These are phyloP conservation scores for Pollachius pollachius DNA, from an alignment of 2,113 vertebrate genomes.

Conservation along the genomic window DNA sequence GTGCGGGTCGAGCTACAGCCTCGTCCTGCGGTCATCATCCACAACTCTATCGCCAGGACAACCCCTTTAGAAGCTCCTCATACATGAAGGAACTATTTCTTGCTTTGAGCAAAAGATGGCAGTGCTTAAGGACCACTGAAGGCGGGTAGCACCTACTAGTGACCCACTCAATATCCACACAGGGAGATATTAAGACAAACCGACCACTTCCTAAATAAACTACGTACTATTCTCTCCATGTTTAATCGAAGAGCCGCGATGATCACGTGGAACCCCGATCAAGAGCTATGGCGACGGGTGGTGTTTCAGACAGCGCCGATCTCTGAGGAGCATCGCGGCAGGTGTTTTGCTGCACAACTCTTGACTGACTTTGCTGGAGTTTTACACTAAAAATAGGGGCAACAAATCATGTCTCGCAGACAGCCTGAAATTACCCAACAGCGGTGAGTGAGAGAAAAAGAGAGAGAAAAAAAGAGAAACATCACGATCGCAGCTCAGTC, in stretches of 20 bases:
- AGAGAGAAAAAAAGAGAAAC: conserved; percentile 32
- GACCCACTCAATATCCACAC: too few relatives aligned
- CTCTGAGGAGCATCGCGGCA: conserved; percentile 64
- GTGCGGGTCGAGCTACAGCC: too few relatives aligned
- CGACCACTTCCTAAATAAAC: conserved; percentile 41
- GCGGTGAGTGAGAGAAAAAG: conserved; percentile 53
- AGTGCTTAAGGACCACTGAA: too few relatives aligned
- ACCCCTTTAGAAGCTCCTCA: too few relatives aligned
- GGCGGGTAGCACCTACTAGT: neutral
- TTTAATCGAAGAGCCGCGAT: conserved; percentile 39
- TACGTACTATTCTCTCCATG: conserved; percentile 21
- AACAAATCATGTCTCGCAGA: conserved; percentile 68
- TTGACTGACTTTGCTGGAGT: conserved; percentile 67
- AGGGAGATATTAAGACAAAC: neutral
- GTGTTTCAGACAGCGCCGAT: conserved; percentile 49
- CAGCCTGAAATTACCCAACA: conserved; percentile 71
- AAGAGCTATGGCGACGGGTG: neutral
- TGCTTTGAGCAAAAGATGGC: too few relatives aligned
- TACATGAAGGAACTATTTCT: too few relatives aligned
- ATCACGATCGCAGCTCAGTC: conserved; percentile 67
- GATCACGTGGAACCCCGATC: conserved; percentile 42
- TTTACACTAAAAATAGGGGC: conserved; percentile 74
- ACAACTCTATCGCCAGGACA: too few relatives aligned
- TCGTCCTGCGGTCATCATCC: too few relatives aligned
- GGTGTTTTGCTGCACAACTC: conserved; percentile 69